Base-by-base conservation (phyloP, 2,888 invertebrate genomes). In the Tachina lurida region DNA sequence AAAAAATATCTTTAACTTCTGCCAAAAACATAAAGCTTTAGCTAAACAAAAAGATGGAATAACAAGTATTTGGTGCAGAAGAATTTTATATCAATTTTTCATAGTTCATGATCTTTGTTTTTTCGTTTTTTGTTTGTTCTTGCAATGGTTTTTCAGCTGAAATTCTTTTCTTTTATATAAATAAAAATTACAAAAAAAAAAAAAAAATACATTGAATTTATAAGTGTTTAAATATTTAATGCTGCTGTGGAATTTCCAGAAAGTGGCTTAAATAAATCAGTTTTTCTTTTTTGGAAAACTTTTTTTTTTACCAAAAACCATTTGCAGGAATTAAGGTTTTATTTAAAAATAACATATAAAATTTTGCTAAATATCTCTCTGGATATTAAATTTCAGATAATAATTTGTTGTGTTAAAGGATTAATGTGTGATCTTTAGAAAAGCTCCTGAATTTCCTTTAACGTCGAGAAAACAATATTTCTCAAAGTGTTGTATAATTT, bases 81-180 rank as follows among this genome's bases (percentile, higher is more conserved):
- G 77, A 83, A 73, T 77, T 73, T 73, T 67, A 67, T 60, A 83
- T 77, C 43, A 73, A 73, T 83, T 73, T 67, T 77, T 83, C 60
- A 73, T 73, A 77, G 65, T 73, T 83, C 71, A 67, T 73, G 60
- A 52, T 13, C n/a, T 43, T 31, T 4, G 2, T 31, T 62, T 70
- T 52, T 31, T 7, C 2, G 7, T 65, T 52, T 43, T 78, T 52
- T 49, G 22, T 10, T 54, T 54, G 54, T 7, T 54, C 12, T 75
- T 62, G 17, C 13, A 79, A 71, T 9, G 63, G 39, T 17, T n/a
- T 68, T 58, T 60, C 15, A 52, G 22, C 13, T 41, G 41, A 43
- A n/a, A 43, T 70, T 49, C 31, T 49, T 49, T 9, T 17, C 39
- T 60, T 62, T 19, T 15, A n/a, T n/a, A 12, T 45, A 41, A 65